A percentile compares a stretch with the other conserved stretches of the same genome.
Conservation (phyloP, 2,113 vertebrate species). For the Chamaetylas fuelleborni region DNA sequence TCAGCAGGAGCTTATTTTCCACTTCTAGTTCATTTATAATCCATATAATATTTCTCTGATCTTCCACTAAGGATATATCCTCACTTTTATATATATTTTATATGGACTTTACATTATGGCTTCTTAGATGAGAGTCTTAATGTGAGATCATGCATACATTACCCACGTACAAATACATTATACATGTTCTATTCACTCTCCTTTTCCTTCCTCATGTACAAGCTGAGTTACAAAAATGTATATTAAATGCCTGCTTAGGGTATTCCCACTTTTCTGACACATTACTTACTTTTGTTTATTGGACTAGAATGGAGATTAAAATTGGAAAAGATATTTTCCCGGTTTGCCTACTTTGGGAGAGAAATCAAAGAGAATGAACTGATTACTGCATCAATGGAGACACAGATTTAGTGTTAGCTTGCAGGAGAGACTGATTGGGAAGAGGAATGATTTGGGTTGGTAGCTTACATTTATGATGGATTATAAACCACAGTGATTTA, state of each 20-base stretch:
- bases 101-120: not conserved
- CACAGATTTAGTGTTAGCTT: not conserved
- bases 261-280: not conserved
- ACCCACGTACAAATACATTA: not conserved
- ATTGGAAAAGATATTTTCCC: not conserved
- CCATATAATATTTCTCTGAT: not conserved
- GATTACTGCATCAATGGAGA: not conserved
- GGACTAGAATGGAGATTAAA: not conserved
- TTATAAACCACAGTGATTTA: constrained; percentile 26
- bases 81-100: constrained; percentile 1
- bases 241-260: not conserved
- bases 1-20: constrained; percentile 25
- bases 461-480: not conserved
- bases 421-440: not conserved
- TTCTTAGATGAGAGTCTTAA: not conserved
- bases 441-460: not conserved
- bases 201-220: not conserved
- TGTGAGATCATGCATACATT: not conserved
- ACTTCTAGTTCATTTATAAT: constrained; percentile 2
- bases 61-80: not conserved
- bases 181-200: not conserved
- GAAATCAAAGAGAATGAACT: constrained; percentile 30
- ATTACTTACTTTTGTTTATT: not conserved
- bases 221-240: not conserved
- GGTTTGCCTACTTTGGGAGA: not conserved